Evolutionary conservation across 2,888 invertebrate genomes (phyloP).

Genomic region (Dryococelus australis): DNA sequence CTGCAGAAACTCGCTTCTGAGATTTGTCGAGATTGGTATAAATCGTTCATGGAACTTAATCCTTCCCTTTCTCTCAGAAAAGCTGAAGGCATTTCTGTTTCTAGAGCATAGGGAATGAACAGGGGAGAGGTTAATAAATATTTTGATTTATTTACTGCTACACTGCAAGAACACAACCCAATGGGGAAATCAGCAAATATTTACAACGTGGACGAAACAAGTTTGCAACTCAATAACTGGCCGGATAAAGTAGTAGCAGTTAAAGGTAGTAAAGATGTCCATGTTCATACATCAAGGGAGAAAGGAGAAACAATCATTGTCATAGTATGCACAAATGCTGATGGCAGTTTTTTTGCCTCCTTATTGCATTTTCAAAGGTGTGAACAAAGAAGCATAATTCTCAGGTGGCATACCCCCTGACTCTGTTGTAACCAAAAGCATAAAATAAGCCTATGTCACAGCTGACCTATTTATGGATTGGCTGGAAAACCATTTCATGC

Average conservation of each 20-base stretch:
- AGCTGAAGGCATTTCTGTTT: neutral
- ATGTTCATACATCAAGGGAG: too few species aligned
- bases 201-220: too few species aligned
- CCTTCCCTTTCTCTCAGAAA: neutral
- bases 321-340: slow-evolving; percentile 42
- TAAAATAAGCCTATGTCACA: slow-evolving; percentile 24
- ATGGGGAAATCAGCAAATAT: too few species aligned
- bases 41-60: slow-evolving; percentile 25
- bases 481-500: slow-evolving; percentile 52
- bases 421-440: slow-evolving; percentile 42
- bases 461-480: slow-evolving; percentile 48
- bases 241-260: too few species aligned
- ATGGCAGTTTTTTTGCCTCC: neutral
- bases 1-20: neutral
- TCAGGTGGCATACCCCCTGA: slow-evolving; percentile 43
- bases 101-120: slow-evolving; percentile 32
- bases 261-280: too few species aligned
- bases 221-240: too few species aligned
- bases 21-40: slow-evolving; percentile 24
- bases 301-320: slow-evolving; percentile 50
- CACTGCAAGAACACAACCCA: too few species aligned
- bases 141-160: too few species aligned
- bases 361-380: slow-evolving; percentile 49
- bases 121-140: too few species aligned
- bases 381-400: slow-evolving; percentile 50